Evolutionary conservation across 2,797 vertebrate species (phyloP), one percentile per base, ranked within the genome.

Genomic region (Sebastes elongatus): DNA sequence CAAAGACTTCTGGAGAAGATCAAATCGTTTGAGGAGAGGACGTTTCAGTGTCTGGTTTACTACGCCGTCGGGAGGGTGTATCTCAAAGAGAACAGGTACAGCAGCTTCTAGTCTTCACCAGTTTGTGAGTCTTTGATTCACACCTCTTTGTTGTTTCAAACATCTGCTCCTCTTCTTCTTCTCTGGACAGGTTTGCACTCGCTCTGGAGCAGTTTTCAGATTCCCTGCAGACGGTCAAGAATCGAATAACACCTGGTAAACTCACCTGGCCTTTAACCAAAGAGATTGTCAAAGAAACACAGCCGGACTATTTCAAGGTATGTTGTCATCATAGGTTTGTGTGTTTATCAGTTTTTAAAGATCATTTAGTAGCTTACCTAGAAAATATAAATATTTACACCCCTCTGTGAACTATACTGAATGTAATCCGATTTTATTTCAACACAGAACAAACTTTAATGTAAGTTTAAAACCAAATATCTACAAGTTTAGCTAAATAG

Each of bases 191-290:
- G 61, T 99, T 97, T 95, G 71, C 85, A 8, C 89, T 94, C 4
- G 98, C 98, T 6, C 93, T 97, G 0, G 81, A 93, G 76, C 94
- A 97, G 22, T 99, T 99, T 86, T 89, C 93, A 71, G 96, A 96
- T 76, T 96, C 97, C 0, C 91, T 96, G 85, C 94, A 95, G 46
- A 96, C 98, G 95, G 90, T 98, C 55, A 96, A 93, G 84, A 96
- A 86, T 83, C 95, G 89, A 71, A 96, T 97, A 82, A 94, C 96
- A 2, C 97, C 98, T 28, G 97, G 96, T 59, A 96, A 97, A 86
- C 93, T 98, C 76, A 98, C 96, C 5, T 99, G 98, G 98, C 98
- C 98, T 7, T 96, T 96, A 78, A 97, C 97, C 2, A 95, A 94
- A 81, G 91, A 94, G 71, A 86, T 97, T 61, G 95, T 99, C 33